Percentiles rank a stretch among this genome's conserved stretches.
phyloP scores from a whole-genome alignment of 92 coral and sea anemone species.

The Scolanthus callimorphus region DNA sequence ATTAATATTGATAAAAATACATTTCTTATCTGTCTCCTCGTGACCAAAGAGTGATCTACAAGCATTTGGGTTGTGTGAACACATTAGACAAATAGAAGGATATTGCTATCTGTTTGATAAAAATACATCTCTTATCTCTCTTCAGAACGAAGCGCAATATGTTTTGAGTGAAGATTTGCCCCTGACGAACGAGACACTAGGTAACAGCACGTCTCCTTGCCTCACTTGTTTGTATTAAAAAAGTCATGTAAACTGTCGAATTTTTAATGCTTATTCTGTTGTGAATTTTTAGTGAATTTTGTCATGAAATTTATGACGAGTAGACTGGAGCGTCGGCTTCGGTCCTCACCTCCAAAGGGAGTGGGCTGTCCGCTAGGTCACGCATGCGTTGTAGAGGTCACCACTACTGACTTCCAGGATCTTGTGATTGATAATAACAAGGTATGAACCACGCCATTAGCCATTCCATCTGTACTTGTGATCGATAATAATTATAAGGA shows the following conservation, averaged over 20 bases:
- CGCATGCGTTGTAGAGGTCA: constrained; percentile 81
- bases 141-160: constrained; percentile 83
- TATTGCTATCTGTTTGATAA: too few relatives aligned
- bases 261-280: not conserved
- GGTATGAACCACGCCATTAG: too few relatives aligned
- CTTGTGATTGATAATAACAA: constrained; percentile 71
- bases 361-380: constrained; percentile 39
- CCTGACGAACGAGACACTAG: constrained; percentile 65
- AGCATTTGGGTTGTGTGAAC: too few relatives aligned
- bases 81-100: too few relatives aligned
- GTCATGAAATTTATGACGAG: constrained; percentile 83
- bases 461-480: too few relatives aligned
- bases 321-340: constrained; percentile 64
- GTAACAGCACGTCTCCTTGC: too few relatives aligned
- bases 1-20: too few relatives aligned
- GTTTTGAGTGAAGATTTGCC: constrained; percentile 60
- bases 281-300: constrained; percentile 58
- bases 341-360: constrained; percentile 50
- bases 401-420: constrained; percentile 52
- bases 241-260: not conserved
- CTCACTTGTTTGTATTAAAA: too few relatives aligned
- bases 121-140: not conserved
- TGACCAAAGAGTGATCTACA: too few relatives aligned
- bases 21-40: too few relatives aligned
- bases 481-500: too few relatives aligned